These are phyloP conservation scores for Littorina saxatilis DNA, from an alignment of 1,140 invertebrate genomes.

Conservation along the genomic window DNA sequence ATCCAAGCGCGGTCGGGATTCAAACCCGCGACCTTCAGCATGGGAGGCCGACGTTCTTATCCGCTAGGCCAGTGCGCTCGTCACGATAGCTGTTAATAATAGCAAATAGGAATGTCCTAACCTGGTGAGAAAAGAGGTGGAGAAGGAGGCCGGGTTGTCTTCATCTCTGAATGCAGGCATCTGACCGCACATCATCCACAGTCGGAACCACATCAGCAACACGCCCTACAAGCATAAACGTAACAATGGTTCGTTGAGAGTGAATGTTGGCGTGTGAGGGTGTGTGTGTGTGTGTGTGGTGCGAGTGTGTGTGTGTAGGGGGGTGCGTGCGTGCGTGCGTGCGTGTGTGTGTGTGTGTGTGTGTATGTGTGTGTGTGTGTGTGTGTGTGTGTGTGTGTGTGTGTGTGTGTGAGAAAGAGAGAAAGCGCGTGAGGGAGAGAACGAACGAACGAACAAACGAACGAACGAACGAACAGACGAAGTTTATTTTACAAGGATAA, in stretches of 20 bases:
- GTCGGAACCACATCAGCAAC: conserved; percentile 79
- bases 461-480: too few species aligned
- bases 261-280: conserved; percentile 36
- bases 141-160: conserved; percentile 82
- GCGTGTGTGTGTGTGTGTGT: conserved; percentile 2
- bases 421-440: too few species aligned
- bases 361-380: not conserved
- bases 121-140: conserved; percentile 80
- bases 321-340: conserved; percentile 2
- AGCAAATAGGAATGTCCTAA: conserved; percentile 60
- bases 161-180: conserved; percentile 93
- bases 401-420: not conserved
- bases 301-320: not conserved
- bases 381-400: conserved; percentile 2
- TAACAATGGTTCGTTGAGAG: not conserved
- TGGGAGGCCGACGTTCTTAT: too few species aligned
- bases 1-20: too few species aligned
- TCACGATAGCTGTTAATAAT: too few species aligned
- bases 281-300: too few species aligned
- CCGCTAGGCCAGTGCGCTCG: too few species aligned
- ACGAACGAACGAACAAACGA: too few species aligned
- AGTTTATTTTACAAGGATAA: too few species aligned
- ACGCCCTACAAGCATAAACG: conserved; percentile 35
- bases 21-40: too few species aligned
- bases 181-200: conserved; percentile 95